These are phyloP conservation scores for Catostomus latipinnis DNA, from an alignment of 2,797 vertebrate genomes.

Conservation along the genomic window DNA sequence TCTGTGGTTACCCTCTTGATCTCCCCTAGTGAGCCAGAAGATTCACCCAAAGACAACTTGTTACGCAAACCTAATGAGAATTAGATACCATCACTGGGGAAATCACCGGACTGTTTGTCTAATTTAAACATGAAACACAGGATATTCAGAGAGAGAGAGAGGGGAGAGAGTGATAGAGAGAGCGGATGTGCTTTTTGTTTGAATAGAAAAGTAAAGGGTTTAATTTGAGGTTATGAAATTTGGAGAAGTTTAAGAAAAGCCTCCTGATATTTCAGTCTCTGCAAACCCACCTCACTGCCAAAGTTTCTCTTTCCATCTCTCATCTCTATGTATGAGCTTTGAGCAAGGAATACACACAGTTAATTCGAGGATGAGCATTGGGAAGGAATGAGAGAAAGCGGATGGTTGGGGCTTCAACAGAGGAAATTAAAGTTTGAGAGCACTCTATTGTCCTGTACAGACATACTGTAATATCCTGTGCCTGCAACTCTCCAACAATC, in stretches of 20 bases:
- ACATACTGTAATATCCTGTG: conserved; percentile 55
- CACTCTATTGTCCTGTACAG: conserved; percentile 44
- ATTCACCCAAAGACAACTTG: conserved; percentile 28
- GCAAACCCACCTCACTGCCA: not conserved
- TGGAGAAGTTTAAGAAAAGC: not conserved
- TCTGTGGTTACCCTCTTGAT: not conserved
- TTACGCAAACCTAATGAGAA: conserved; percentile 39
- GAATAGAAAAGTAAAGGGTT: conserved; percentile 21
- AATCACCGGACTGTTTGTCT: conserved; percentile 40
- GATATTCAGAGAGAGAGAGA: conserved; percentile 2
- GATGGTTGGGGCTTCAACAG: conserved; percentile 42
- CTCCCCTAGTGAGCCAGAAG: conserved; percentile 10
- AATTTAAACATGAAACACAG: conserved; percentile 20
- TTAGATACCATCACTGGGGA: conserved; percentile 36
- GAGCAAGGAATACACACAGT: conserved; percentile 2
- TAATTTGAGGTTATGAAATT: conserved; percentile 25
- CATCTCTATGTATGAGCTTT: not conserved
- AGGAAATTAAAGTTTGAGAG: conserved; percentile 55
- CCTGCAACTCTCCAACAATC: not conserved
- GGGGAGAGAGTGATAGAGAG: not conserved
- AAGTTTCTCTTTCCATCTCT: not conserved
- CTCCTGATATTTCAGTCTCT: not conserved
- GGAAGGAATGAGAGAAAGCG: not conserved
- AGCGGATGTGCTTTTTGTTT: conserved; percentile 20
- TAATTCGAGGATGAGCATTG: not conserved